Conservation (phyloP, 2,113 vertebrate species). For the Acrocephalus arundinaceus region DNA sequence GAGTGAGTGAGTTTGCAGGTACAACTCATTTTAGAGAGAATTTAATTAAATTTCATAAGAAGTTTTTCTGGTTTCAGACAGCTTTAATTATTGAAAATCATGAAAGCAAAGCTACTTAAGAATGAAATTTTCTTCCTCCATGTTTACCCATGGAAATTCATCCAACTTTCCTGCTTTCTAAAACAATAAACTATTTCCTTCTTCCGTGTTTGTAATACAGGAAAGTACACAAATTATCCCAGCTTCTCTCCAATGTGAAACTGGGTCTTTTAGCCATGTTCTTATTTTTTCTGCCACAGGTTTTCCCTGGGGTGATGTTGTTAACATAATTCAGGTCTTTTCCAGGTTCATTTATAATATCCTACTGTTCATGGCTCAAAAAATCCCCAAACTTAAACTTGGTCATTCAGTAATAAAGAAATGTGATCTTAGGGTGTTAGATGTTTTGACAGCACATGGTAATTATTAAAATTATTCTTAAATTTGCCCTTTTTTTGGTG, state of each 20-base stretch:
- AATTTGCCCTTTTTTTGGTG: not conserved
- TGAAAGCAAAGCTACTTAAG: not conserved
- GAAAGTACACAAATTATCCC: not conserved
- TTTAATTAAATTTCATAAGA: not conserved
- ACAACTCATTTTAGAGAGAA: not conserved
- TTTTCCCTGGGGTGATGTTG: not conserved
- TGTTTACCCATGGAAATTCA: not conserved
- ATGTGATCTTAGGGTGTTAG: not conserved
- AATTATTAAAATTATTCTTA: not conserved
- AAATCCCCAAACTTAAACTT: not conserved
- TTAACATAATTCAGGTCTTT: not conserved
- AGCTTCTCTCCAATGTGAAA: not conserved
- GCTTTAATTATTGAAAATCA: not conserved
- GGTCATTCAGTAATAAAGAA: not conserved
- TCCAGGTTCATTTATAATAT: accelerated
- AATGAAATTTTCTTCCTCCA: not conserved
- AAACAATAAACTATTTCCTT: not conserved
- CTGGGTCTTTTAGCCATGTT: not conserved
- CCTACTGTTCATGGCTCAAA: not conserved
- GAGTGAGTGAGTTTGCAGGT: not conserved
- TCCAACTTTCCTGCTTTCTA: not conserved
- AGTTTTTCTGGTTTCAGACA: not conserved
- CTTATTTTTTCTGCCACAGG: not conserved
- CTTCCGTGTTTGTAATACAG: not conserved
- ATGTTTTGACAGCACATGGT: not conserved